Conservation (phyloP, 2,888 invertebrate species). For the Hypsopygia costalis region DNA sequence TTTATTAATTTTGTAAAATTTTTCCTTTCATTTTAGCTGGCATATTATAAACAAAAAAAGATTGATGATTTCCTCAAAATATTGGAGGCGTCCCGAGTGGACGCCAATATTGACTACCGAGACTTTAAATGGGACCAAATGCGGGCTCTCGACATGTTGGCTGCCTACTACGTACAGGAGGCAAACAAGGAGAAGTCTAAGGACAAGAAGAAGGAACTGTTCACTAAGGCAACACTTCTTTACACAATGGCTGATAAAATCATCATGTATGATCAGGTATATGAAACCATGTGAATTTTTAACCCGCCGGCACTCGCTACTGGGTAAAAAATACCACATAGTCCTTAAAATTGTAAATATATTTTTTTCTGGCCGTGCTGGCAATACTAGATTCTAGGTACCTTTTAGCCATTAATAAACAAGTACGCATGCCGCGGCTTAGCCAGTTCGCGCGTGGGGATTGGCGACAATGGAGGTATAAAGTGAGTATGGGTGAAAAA, state of each 20-base stretch:
- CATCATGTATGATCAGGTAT: conserved; percentile 99
- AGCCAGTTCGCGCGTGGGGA: too few relatives aligned
- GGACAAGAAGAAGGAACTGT: conserved; percentile 95
- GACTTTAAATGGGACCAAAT: conserved; percentile 98
- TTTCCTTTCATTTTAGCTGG: conserved; percentile 84
- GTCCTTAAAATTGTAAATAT: too few relatives aligned
- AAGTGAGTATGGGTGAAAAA: too few relatives aligned
- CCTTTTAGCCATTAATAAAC: too few relatives aligned
- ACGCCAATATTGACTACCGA: conserved; percentile 91
- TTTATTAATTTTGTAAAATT: too few relatives aligned
- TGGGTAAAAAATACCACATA: too few relatives aligned
- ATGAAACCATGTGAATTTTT: conserved; percentile 18
- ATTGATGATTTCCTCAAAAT: conserved; percentile 97
- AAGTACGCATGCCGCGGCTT: too few relatives aligned
- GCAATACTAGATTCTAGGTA: too few relatives aligned
- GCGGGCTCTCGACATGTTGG: conserved; percentile 98
- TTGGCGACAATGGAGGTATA: too few relatives aligned
- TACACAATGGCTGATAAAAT: conserved; percentile 99
- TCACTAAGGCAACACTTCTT: conserved; percentile 97
- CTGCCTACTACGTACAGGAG: conserved; percentile 98
- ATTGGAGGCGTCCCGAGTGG: conserved; percentile 91
- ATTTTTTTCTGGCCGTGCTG: too few relatives aligned
- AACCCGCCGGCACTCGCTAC: too few relatives aligned
- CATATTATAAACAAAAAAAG: conserved; percentile 97
- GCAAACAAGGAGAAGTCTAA: conserved; percentile 97